Evolutionary conservation across 2,113 vertebrate genomes (phyloP).

Genomic region (Cinclus cinclus): DNA sequence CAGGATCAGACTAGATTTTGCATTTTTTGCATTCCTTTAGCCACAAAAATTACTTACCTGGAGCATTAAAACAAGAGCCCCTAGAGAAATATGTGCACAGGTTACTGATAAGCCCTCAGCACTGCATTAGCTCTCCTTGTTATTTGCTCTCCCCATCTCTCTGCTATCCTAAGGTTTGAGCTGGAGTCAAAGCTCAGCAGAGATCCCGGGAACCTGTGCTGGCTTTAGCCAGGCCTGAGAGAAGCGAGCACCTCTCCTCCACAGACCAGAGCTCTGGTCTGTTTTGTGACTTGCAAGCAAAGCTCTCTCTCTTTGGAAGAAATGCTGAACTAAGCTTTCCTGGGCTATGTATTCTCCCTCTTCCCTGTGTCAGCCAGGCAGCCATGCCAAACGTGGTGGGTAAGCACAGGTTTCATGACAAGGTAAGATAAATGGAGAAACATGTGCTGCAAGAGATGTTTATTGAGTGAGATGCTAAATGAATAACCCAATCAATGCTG

Average conservation of each 20-base stretch:
- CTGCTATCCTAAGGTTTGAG: neutral
- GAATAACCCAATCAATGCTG: constrained; percentile 71
- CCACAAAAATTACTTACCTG: neutral
- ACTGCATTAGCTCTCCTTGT: neutral
- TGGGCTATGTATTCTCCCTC: neutral
- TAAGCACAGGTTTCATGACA: neutral
- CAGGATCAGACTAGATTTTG: neutral
- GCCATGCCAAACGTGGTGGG: neutral
- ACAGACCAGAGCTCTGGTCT: neutral
- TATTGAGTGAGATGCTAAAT: constrained; percentile 72
- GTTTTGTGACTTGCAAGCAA: neutral
- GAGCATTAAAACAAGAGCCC: neutral
- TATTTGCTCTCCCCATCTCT: neutral
- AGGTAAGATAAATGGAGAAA: constrained; percentile 67
- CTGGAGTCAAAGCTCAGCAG: neutral
- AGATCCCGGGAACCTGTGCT: neutral
- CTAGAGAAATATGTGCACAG: neutral
- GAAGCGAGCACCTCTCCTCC: accelerated
- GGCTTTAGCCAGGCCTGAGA: neutral
- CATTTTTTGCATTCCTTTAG: constrained; percentile 23
- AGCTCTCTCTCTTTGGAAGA: neutral
- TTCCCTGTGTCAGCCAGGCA: neutral
- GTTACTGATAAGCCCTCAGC: neutral
- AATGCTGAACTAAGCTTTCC: constrained; percentile 16
- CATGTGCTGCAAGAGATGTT: constrained; percentile 43